Evolutionary conservation across 2,797 vertebrate species (phyloP), one percentile per base, ranked within the genome.

Genomic region (Argya squamiceps): DNA sequence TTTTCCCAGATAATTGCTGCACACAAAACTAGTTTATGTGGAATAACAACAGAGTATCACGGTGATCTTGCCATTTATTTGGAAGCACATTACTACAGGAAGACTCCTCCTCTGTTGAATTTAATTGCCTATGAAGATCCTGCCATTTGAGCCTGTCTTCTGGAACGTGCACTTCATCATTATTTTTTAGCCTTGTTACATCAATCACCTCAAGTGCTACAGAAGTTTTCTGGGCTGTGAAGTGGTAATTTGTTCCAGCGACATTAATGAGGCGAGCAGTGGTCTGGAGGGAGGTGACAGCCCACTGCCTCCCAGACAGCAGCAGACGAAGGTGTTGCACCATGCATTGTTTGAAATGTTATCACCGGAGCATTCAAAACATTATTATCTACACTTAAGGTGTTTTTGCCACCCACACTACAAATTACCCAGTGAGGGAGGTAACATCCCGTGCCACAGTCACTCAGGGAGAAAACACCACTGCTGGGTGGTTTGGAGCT

Each of bases 161-260:
- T 97, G 97, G 98, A 98, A 97, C 96, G 89, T 95, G 96, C 95
- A 95, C 98, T 98, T 98, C 96, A 98, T 98, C 98, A 97, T 98
- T 98, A 98, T 97, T 98, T 98, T 98, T 98, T 97, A 97, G 97
- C 97, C 98, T 98, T 97, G 97, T 98, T 98, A 98, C 97, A 98
- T 98, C 98, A 98, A 98, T 98, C 98, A 98, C 97, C 41, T 39
- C 97, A 97, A 97, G 96, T 94, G 97, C 98, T 98, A 97, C 89
- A 98, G 95, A 98, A 97, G 97, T 96, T 97, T 98, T 97, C 97
- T 98, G 97, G 97, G 96, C 98, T 98, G 97, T 98, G 98, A 98
- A 98, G 98, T 98, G 98, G 98, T 98, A 97, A 98, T 98, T 98
- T 98, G 97, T 98, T 98, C 98, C 97, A 96, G 97, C 37, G 80